Percentiles rank a stretch among this genome's conserved stretches.
Evolutionary conservation across 2,113 vertebrate species (phyloP).

Genomic region (Nanger granti): DNA sequence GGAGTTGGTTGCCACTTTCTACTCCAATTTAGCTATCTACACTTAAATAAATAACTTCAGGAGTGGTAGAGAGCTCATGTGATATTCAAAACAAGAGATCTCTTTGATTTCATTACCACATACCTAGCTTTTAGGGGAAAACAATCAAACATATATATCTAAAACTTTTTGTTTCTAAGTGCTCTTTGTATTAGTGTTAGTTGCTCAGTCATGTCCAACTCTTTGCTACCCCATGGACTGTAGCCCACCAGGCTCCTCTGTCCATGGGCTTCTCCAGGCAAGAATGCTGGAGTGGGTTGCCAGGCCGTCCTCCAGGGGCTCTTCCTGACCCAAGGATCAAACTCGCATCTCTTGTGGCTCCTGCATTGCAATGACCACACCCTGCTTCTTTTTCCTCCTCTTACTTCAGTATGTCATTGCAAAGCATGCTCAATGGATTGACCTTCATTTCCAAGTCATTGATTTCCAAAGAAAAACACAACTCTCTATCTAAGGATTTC

Average conservation of each 20-base stretch:
- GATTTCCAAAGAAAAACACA: conserved; percentile 80
- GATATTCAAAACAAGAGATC: background rate
- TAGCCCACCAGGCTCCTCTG: background rate
- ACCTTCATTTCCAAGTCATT: conserved; percentile 83
- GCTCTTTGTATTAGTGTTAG: background rate
- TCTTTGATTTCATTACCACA: background rate
- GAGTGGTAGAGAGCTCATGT: background rate
- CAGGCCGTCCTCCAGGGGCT: conserved; percentile 63
- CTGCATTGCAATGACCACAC: conserved; percentile 42
- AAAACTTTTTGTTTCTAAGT: background rate
- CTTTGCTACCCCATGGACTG: background rate
- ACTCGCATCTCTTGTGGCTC: background rate
- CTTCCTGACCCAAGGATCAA: background rate
- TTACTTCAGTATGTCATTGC: conserved; percentile 90
- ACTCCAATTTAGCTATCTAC: background rate
- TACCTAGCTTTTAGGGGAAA: background rate
- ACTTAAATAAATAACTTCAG: background rate
- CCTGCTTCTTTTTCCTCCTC: conserved; percentile 91
- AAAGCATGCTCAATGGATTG: conserved; percentile 85
- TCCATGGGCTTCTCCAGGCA: background rate
- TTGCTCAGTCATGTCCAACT: background rate
- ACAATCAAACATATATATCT: background rate
- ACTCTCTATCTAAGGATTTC: conserved; percentile 85
- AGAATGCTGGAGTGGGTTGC: background rate
- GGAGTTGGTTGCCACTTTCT: background rate